Evolutionary conservation across 2,797 vertebrate species (phyloP), one percentile per base, ranked within the genome.

Genomic region (Gymnoscopelus braueri): DNA sequence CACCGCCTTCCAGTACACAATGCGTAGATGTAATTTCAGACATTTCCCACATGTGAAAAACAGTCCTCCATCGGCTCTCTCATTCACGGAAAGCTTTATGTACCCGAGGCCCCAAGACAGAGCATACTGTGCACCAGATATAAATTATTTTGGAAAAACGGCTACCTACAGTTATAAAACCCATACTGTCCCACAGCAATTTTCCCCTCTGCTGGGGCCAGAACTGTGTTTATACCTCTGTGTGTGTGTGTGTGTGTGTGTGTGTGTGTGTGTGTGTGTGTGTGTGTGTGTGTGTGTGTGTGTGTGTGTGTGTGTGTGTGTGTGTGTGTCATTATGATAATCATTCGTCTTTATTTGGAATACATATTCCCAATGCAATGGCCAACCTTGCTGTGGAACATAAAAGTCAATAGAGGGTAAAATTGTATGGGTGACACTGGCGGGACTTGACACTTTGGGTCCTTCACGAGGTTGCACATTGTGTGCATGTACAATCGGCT

Each of bases 381-480:
- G 69, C 75, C 83, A 89, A 85, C 90, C 84, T 87, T 86, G 81
- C 75, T 70, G 77, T 12, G 56, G 29, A 86, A 80, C 82, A 88
- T 87, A 84, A 85, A 88, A 90, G 87, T 86, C 89, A 88, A 88
- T 75, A 77, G 87, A 88, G 83, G 80, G 65, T 86, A 80, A 89
- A 90, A 90, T 87, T 82, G 81, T 80, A 74, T 51, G 75, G 84
- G 70, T 84, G 84, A 88, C 78, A 84, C 71, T 64, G 77, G 81
- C 71, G 69, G 75, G 74, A 88, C 84, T 83, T 88, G 88, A 91
- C 89, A 84, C 74, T 44, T 3, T 71, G 77, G 85, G 85, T 83
- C 81, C 78, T 89, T 85, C 78, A 65, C 5, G 51, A 74, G 78
- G 72, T 35, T 80, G 76, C 67, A 80, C 71, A 57, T 65, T 4